Percentiles rank a stretch among this genome's conserved stretches.
Evolutionary conservation across 2,888 invertebrate genomes (phyloP).

Genomic region (Tuberolachnus salignus): DNA sequence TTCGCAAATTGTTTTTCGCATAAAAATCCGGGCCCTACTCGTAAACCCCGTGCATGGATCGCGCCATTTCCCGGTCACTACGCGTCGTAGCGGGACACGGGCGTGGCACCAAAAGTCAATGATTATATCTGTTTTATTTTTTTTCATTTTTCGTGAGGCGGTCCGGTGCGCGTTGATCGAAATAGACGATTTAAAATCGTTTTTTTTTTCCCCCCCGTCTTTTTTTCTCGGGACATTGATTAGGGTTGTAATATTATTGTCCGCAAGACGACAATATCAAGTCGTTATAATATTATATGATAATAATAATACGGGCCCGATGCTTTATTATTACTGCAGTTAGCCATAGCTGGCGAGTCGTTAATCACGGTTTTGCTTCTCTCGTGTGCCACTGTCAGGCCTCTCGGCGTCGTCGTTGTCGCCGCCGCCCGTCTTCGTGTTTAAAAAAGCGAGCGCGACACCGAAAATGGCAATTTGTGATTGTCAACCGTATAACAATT

Average conservation of each 20-base stretch:
- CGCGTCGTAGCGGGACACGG: too few species aligned
- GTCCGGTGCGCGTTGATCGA: too few species aligned
- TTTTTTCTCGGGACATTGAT: neutral
- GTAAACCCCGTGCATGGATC: too few species aligned
- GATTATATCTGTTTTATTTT: too few species aligned
- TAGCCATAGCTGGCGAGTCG: neutral
- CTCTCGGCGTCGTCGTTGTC: conserved; percentile 11
- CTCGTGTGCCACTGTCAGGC: conserved; percentile 39
- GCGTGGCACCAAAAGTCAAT: too few species aligned
- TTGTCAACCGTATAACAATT: conserved; percentile 39
- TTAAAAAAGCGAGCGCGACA: conserved; percentile 38
- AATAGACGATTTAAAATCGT: too few species aligned
- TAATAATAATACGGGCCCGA: conserved; percentile 27
- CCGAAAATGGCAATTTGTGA: conserved; percentile 47
- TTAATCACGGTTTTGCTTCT: conserved; percentile 44
- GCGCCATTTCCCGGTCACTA: too few species aligned
- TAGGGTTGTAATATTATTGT: neutral
- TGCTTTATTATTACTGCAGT: neutral
- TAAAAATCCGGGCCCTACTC: too few species aligned
- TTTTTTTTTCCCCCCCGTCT: too few species aligned
- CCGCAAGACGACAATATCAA: conserved; percentile 22
- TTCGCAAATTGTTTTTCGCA: too few species aligned
- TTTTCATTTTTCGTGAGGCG: too few species aligned
- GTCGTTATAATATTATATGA: conserved; percentile 9
- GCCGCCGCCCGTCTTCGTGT: conserved; percentile 44